Conservation (phyloP, 2,888 invertebrate genomes). For the Ophion obscuratus region DNA sequence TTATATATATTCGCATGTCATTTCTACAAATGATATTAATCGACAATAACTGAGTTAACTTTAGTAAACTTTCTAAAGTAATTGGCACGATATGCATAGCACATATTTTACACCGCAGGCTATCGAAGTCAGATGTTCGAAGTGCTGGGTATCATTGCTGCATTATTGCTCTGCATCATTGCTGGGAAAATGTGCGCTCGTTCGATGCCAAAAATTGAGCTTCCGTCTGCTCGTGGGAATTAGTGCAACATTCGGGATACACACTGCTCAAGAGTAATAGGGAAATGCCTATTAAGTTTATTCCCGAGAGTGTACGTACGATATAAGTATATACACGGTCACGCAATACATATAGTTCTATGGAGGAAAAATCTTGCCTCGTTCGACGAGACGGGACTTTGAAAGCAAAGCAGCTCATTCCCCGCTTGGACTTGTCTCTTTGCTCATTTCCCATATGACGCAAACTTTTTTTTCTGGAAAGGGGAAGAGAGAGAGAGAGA, state of each 20-base stretch:
- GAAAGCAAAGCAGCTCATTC: conserved; percentile 26
- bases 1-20: no score
- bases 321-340: no score
- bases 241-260: neutral
- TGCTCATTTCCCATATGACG: conserved; percentile 39
- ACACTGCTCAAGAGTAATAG: neutral
- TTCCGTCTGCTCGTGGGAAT: neutral
- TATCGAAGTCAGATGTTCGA: no score
- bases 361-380: conserved; percentile 27
- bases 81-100: no score
- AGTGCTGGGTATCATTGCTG: no score
- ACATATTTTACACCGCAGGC: no score
- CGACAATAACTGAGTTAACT: no score
- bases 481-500: neutral
- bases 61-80: no score
- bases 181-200: no score
- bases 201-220: neutral
- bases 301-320: conserved; percentile 8
- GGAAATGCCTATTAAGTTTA: conserved; percentile 2
- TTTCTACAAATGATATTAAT: no score
- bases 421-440: conserved; percentile 32
- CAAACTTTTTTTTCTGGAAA: conserved; percentile 7
- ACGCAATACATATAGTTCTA: neutral
- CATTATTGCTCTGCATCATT: no score
- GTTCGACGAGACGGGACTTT: conserved; percentile 11